These are phyloP conservation scores for Asteroscopus sphinx DNA, from an alignment of 2,888 invertebrate genomes.

Conservation along the genomic window DNA sequence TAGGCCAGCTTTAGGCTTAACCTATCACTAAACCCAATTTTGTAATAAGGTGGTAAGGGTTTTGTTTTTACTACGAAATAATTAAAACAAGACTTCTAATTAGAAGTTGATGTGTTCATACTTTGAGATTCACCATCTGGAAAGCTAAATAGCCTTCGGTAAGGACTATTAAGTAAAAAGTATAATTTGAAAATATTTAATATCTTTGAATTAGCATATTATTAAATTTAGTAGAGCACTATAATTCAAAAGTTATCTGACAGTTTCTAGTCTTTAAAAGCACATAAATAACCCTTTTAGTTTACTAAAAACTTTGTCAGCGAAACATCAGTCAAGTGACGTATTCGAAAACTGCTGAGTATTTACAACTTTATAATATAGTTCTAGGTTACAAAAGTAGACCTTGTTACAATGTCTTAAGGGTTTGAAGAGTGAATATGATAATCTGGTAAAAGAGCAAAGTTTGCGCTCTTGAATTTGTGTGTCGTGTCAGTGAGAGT, in stretches of 20 bases:
- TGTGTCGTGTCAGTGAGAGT: constrained; percentile 65
- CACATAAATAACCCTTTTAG: constrained; percentile 13
- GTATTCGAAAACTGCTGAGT: constrained; percentile 71
- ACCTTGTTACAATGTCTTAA: constrained; percentile 45
- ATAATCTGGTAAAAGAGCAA: constrained; percentile 41
- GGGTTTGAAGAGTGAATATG: constrained; percentile 13
- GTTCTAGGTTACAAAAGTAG: constrained; percentile 19
- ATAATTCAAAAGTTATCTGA: not conserved
- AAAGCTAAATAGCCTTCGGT: too few species aligned
- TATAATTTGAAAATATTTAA: too few species aligned
- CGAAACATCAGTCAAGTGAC: constrained; percentile 57
- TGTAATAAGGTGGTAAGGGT: too few species aligned
- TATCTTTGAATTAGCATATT: too few species aligned
- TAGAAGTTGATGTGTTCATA: too few species aligned
- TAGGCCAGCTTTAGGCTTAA: too few species aligned
- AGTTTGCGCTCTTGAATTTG: constrained; percentile 71
- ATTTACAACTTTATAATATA: constrained; percentile 43
- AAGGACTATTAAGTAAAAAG: too few species aligned
- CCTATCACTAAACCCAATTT: too few species aligned
- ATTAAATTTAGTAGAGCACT: too few species aligned
- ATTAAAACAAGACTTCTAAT: too few species aligned
- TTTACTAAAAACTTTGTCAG: constrained; percentile 44
- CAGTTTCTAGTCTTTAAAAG: constrained; percentile 16
- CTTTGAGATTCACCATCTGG: too few species aligned
- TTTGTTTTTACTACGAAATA: too few species aligned